phyloP scores from a whole-genome alignment of 1,140 invertebrate genomes.

The Stegodyphus dumicola region DNA sequence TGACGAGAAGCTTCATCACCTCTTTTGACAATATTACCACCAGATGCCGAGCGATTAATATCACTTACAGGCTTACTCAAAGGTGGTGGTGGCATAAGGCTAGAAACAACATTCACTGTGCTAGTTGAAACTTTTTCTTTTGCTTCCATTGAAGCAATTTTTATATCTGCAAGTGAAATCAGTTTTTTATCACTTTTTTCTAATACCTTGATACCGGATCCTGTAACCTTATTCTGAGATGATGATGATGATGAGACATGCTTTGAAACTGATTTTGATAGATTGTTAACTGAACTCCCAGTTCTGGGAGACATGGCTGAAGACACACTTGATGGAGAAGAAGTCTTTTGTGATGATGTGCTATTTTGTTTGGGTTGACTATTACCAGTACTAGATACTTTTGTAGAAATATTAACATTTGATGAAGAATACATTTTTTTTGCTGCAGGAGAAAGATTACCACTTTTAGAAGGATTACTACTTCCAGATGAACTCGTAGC shows the following conservation, averaged over 20 bases:
- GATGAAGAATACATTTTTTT: conserved; percentile 29
- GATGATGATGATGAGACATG: conserved; percentile 46
- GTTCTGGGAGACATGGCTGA: conserved; percentile 44
- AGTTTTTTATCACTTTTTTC: conserved; percentile 51
- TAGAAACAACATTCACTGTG: conserved; percentile 18
- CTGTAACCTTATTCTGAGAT: conserved; percentile 31
- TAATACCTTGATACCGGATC: conserved; percentile 24
- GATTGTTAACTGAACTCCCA: conserved; percentile 36
- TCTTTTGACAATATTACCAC: conserved; percentile 35
- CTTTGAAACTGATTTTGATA: conserved; percentile 41
- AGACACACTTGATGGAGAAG: conserved; percentile 36
- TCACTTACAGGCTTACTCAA: conserved; percentile 36
- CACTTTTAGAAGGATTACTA: conserved; percentile 31
- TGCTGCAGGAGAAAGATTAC: conserved; percentile 36
- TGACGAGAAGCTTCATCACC: conserved; percentile 49
- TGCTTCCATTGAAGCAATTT: conserved; percentile 12
- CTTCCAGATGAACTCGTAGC: conserved; percentile 25
- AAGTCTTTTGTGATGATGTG: conserved; percentile 38
- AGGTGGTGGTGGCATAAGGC: conserved; percentile 57
- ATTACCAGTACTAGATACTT: conserved; percentile 14
- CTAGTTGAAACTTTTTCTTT: conserved; percentile 45
- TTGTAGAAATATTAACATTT: conserved; percentile 8
- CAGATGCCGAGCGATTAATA: neutral
- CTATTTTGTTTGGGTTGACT: conserved; percentile 32
- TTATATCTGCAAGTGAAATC: conserved; percentile 8